phyloP scores from a whole-genome alignment of 2,888 invertebrate genomes.

The Drosophila vallismaia region DNA sequence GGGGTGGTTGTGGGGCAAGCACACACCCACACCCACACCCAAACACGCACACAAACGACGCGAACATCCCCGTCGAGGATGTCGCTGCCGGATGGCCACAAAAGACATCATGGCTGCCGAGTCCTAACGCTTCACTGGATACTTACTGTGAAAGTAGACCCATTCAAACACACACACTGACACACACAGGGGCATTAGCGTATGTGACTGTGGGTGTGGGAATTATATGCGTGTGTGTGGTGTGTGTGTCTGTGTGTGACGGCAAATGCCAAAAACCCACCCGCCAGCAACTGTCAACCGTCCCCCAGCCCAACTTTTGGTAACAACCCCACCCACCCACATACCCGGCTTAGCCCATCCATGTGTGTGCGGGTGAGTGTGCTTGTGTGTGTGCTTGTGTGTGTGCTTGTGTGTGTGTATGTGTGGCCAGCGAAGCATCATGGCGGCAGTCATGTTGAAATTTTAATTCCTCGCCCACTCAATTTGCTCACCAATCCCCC shows the following conservation, averaged over 20 bases:
- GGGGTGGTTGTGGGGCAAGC: constrained; percentile 3
- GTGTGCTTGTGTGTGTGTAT: constrained; percentile 41
- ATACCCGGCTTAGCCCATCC: constrained; percentile 25
- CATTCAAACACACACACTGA: constrained; percentile 55
- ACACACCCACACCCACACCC: constrained; percentile 24
- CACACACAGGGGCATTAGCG: constrained; percentile 27
- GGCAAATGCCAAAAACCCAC: constrained; percentile 79
- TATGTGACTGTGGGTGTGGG: constrained; percentile 17
- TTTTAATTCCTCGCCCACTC: constrained; percentile 83
- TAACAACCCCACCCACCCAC: constrained; percentile 21
- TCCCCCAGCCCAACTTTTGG: constrained; percentile 34
- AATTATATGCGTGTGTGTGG: constrained; percentile 36
- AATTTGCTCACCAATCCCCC: constrained; percentile 63
- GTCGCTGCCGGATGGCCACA: constrained; percentile 77
- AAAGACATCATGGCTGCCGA: constrained; percentile 82
- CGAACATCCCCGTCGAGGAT: constrained; percentile 69
- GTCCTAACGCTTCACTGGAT: constrained; percentile 61
- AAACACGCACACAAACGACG: constrained; percentile 14
- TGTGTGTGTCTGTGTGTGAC: constrained; percentile 38
- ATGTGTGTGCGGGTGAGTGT: constrained; percentile 8
- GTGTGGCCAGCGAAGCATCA: constrained; percentile 75
- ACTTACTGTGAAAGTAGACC: constrained; percentile 58
- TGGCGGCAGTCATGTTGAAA: constrained; percentile 81
- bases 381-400: constrained; percentile 49
- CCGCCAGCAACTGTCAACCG: constrained; percentile 46